Percentiles rank a stretch among this genome's conserved stretches.
Conservation (phyloP, 2,888 invertebrate species). For the Vandiemenella viatica region DNA sequence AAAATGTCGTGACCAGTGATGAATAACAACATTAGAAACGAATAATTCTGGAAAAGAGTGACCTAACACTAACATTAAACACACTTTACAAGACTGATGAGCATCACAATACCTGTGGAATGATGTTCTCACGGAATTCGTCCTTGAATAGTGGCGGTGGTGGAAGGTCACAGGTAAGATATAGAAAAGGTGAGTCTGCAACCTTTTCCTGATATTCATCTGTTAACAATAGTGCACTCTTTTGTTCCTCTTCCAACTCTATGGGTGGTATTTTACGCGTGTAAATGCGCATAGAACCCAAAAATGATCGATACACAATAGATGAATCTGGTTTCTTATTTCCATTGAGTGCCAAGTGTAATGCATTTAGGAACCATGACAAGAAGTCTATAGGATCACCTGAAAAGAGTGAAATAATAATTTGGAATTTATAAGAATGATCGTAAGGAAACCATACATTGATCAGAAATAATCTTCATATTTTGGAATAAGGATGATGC, state of each 20-base stretch:
- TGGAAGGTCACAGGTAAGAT: constrained; percentile 93
- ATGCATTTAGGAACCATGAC: constrained; percentile 93
- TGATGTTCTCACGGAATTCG: constrained; percentile 95
- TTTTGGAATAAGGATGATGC: too few species aligned
- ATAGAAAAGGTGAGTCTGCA: constrained; percentile 87
- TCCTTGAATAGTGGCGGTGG: constrained; percentile 95
- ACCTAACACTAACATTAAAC: not conserved
- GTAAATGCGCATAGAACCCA: constrained; percentile 79
- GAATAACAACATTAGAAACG: too few species aligned
- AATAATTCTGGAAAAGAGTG: not conserved
- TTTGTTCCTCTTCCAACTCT: constrained; percentile 79
- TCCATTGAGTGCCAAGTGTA: constrained; percentile 88
- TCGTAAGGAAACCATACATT: too few species aligned
- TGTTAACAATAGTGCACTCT: constrained; percentile 57
- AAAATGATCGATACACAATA: constrained; percentile 87
- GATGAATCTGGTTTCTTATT: constrained; percentile 76
- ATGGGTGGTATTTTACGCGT: constrained; percentile 86
- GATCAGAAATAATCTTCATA: too few species aligned
- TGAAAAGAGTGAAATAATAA: constrained; percentile 25
- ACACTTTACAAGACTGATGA: constrained; percentile 3
- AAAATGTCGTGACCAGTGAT: too few species aligned
- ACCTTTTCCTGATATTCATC: constrained; percentile 78
- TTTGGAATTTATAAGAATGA: too few species aligned
- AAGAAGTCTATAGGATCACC: constrained; percentile 96
- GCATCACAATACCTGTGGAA: constrained; percentile 98